phyloP scores from a whole-genome alignment of 1,140 invertebrate species.

The Drosophila equinoxialis region DNA sequence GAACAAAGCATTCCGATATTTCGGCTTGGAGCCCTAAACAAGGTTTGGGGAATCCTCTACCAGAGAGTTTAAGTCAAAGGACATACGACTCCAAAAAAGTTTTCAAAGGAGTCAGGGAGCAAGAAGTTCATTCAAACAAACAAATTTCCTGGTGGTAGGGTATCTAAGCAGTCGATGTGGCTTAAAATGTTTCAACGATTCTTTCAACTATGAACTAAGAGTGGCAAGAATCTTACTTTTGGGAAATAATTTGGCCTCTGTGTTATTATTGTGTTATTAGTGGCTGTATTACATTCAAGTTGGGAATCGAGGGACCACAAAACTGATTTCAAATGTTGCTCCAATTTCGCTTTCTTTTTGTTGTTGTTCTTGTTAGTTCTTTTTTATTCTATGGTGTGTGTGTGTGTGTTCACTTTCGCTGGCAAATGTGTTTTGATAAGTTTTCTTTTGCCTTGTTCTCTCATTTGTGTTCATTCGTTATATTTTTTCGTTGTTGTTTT shows the following conservation, averaged over 20 bases:
- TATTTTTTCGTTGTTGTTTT: slow-evolving; percentile 5
- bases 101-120: too few relatives aligned
- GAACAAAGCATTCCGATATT: too few relatives aligned
- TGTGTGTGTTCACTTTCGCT: slow-evolving; percentile 48
- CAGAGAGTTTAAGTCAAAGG: too few relatives aligned
- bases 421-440: slow-evolving; percentile 55
- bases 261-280: slow-evolving; percentile 49
- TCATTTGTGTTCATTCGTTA: slow-evolving; percentile 42
- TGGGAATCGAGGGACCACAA: slow-evolving; percentile 23
- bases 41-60: too few relatives aligned
- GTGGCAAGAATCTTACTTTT: slow-evolving; percentile 25
- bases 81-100: too few relatives aligned
- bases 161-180: background rate
- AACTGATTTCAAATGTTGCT: slow-evolving; percentile 43
- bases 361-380: too few relatives aligned
- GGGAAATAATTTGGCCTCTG: slow-evolving; percentile 46
- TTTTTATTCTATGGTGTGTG: background rate
- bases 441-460: slow-evolving; percentile 36
- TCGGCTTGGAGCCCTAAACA: too few relatives aligned
- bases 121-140: too few relatives aligned
- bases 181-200: too few relatives aligned
- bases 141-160: background rate
- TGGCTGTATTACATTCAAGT: slow-evolving; percentile 6
- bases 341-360: slow-evolving; percentile 16
- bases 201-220: slow-evolving; percentile 11